Conservation (phyloP, 2,113 vertebrate genomes). For the Phodopus roborovskii region DNA sequence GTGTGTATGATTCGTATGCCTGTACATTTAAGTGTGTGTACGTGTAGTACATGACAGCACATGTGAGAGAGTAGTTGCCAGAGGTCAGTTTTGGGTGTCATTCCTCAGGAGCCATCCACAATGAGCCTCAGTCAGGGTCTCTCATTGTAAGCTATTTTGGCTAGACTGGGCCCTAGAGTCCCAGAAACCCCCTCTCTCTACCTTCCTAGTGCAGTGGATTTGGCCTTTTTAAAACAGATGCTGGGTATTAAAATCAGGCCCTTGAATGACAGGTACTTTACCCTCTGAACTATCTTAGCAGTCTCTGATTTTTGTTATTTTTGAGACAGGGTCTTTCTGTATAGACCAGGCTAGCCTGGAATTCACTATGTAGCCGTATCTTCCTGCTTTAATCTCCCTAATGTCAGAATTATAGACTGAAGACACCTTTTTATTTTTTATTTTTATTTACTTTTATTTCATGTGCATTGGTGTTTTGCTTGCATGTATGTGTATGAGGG, state of each 20-base stretch:
- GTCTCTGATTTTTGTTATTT: background rate
- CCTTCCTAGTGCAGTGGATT: no score
- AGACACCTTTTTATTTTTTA: background rate
- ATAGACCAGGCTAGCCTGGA: background rate
- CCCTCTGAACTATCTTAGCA: background rate
- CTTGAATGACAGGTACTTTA: background rate
- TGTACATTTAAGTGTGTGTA: background rate
- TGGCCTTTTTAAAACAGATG: background rate
- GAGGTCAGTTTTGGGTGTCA: background rate
- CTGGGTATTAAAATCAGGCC: background rate
- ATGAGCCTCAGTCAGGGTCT: background rate
- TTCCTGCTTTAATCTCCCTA: background rate
- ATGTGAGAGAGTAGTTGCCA: background rate
- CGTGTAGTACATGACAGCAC: background rate
- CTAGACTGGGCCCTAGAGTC: background rate
- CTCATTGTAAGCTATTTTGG: background rate
- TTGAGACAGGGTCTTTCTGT: background rate
- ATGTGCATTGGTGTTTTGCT: no score
- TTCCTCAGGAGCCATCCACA: background rate
- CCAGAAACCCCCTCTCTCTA: background rate
- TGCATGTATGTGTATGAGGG: no score
- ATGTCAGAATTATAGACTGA: background rate
- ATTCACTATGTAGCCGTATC: background rate
- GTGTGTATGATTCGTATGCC: background rate
- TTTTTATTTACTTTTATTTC: no score